These are phyloP conservation scores for Homarus americanus DNA, from an alignment of 1,140 invertebrate species.

Conservation along the genomic window DNA sequence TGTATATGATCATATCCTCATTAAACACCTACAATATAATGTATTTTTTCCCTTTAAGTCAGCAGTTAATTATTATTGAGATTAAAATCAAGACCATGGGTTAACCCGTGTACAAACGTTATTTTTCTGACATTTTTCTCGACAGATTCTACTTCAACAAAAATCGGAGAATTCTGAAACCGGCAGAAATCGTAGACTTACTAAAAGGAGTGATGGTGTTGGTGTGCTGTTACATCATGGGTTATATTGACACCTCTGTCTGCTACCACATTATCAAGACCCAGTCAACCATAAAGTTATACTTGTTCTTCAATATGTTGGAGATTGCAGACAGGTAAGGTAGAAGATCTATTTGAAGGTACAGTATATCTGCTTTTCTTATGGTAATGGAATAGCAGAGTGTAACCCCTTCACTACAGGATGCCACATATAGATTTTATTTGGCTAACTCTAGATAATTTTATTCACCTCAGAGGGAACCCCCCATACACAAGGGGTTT, in stretches of 20 bases:
- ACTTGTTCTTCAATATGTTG: constrained; percentile 99
- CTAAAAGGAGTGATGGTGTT: constrained; percentile 95
- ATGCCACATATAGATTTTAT: too few species aligned
- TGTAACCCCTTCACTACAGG: too few species aligned
- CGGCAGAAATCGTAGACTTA: constrained; percentile 97
- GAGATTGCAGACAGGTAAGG: constrained; percentile 83
- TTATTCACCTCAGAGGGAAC: too few species aligned
- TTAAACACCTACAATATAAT: too few species aligned
- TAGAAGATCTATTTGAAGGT: too few species aligned
- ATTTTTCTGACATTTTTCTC: not conserved
- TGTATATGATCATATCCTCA: too few species aligned
- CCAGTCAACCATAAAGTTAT: constrained; percentile 99
- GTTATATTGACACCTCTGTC: constrained; percentile 97
- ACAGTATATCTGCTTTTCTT: too few species aligned
- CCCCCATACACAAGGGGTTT: too few species aligned
- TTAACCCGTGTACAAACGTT: too few species aligned
- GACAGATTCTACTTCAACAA: constrained; percentile 59
- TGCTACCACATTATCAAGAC: constrained; percentile 99
- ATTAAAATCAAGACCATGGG: not conserved
- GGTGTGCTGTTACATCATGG: constrained; percentile 89
- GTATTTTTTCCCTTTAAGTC: too few species aligned
- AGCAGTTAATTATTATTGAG: not conserved
- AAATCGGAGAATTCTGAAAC: constrained; percentile 82
- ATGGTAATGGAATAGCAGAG: too few species aligned
- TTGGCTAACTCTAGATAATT: too few species aligned